Evolutionary conservation across 2,888 invertebrate species (phyloP), one percentile per base, ranked within the genome.

Genomic region (Stegana nigrithorax): DNA sequence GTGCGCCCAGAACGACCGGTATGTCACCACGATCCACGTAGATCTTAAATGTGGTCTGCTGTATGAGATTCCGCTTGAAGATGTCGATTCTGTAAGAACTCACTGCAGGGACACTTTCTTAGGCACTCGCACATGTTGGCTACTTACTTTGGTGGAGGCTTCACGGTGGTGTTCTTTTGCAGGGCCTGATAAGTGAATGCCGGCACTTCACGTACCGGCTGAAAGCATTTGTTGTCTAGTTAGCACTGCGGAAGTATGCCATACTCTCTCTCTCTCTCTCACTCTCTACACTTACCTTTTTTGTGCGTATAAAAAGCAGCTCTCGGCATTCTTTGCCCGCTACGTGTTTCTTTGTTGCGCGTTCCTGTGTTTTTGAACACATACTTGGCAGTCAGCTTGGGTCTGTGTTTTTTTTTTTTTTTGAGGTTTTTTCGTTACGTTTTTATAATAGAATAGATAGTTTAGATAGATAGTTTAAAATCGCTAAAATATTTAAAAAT

Each of bases 1-100:
- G 68, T 5, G 82, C 81, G 2, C 78, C 69, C 51, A 76, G 71
- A 4, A 78, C 77, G 4, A 82, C 83, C 0, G 85, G 85, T 50
- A 86, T 85, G 63, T 86, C 85, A 19, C 85, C 86, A 32, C 86
- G 80, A 36, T 73, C 67, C 59, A 82, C 82, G 63, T 84, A 84
- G 59, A 79, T 80, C 65, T 82, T 81, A 53, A 86, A 86, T 17
- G 82, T 78, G 1, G 86, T 85, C 10, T 73, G 73, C 66, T 81
- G 81, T 0, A 75, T 72, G 1, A 81, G 81, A 4, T 75, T 70
- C 5, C 79, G 75, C 36, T 80, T 76, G 32, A 73, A 84, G 8
- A 84, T 70, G 26, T 78, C 69, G 26, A 81, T 73, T 69, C 85
- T 85, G 58, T 0, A 47, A 59, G 27, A 17, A 45, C 17, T 21